Evolutionary conservation across 2,797 vertebrate species (phyloP).

Genomic region (Apogon talboti): DNA sequence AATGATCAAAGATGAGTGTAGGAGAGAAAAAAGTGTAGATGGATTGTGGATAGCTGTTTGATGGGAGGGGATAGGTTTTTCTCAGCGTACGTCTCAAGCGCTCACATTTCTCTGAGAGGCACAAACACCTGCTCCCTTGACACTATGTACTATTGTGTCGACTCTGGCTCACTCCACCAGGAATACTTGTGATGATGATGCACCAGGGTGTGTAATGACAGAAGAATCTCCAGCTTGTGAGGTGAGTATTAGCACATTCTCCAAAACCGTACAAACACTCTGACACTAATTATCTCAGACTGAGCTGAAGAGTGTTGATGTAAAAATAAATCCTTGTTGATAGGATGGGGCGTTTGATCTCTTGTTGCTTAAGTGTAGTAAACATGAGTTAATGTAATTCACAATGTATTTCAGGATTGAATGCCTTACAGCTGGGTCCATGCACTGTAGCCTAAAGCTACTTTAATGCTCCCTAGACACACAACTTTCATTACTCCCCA

Average conservation of each 20-base stretch:
- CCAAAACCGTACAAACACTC: no score
- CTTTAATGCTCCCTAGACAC: neutral
- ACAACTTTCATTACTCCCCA: slow-evolving; percentile 12
- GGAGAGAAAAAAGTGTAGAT: neutral
- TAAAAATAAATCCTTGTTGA: neutral
- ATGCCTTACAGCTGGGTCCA: slow-evolving; percentile 19
- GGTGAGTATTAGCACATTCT: slow-evolving; percentile 7
- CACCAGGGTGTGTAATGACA: slow-evolving; percentile 32
- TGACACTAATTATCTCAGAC: no score
- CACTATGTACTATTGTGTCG: slow-evolving; percentile 42
- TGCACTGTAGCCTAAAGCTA: neutral
- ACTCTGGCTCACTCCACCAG: slow-evolving; percentile 39
- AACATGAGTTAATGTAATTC: slow-evolving; percentile 42
- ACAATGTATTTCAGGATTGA: slow-evolving; percentile 8
- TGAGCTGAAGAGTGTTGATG: no score
- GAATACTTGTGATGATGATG: slow-evolving; percentile 37
- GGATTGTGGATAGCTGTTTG: neutral
- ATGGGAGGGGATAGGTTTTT: neutral
- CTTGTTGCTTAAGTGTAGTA: slow-evolving; percentile 37
- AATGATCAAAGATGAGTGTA: slow-evolving; percentile 32
- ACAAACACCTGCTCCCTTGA: slow-evolving; percentile 68
- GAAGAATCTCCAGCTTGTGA: slow-evolving; percentile 12
- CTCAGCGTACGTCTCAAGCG: slow-evolving; percentile 34
- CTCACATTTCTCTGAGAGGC: slow-evolving; percentile 44
- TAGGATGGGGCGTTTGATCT: slow-evolving; percentile 7